These are phyloP conservation scores for Drosophila repletoides DNA, from an alignment of 1,140 invertebrate species.

Conservation along the genomic window DNA sequence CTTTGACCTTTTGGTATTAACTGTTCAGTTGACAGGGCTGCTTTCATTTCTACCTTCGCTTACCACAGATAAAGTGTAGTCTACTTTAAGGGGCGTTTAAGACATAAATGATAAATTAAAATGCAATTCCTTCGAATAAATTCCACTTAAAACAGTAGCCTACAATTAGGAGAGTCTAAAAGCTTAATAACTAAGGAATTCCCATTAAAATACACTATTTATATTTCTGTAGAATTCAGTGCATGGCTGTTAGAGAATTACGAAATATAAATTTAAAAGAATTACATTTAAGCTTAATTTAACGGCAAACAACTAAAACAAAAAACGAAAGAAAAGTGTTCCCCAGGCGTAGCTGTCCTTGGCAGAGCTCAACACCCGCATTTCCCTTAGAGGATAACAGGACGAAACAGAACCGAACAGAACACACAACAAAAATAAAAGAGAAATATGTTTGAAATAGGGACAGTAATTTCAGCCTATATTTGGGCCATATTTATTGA, in stretches of 20 bases:
- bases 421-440: neutral
- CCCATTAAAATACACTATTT: no score
- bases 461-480: slow-evolving; percentile 25
- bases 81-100: no score
- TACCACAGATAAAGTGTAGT: no score
- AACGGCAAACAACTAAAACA: slow-evolving; percentile 40
- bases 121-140: no score
- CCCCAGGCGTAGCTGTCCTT: slow-evolving; percentile 37
- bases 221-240: no score
- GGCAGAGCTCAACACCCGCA: slow-evolving; percentile 3
- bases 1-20: slow-evolving; percentile 56
- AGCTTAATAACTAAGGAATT: no score
- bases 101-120: no score
- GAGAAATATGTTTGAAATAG: slow-evolving; percentile 23
- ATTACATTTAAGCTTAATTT: slow-evolving; percentile 59
- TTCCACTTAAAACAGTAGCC: no score
- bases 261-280: slow-evolving; percentile 56
- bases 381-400: neutral
- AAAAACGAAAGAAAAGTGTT: slow-evolving; percentile 15
- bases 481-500: slow-evolving; percentile 66
- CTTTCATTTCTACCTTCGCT: no score
- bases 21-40: no score
- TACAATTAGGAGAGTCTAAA: no score
- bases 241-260: neutral
- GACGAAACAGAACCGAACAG: no score